phyloP scores from a whole-genome alignment of 2,888 invertebrate species.

The Hesperia comma region DNA sequence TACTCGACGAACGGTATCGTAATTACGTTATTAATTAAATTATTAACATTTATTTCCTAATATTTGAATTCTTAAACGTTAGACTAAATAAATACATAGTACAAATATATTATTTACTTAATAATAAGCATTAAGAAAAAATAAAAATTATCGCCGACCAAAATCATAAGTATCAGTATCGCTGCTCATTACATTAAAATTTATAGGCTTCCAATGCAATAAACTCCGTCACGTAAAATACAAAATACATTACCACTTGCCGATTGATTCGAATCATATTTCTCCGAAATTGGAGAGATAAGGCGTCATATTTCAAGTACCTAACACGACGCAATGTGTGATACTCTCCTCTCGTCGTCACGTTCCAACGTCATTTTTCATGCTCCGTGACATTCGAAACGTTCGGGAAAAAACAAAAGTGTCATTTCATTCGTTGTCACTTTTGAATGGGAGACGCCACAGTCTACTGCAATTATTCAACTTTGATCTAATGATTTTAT shows the following conservation, averaged over 20 bases:
- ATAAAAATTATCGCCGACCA: background rate
- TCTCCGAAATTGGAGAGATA: conserved; percentile 33
- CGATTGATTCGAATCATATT: conserved; percentile 37
- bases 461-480: conserved; percentile 1
- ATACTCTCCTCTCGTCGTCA: conserved; percentile 47
- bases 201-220: background rate
- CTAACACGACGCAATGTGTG: conserved; percentile 35
- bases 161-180: background rate
- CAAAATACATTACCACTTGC: conserved; percentile 21
- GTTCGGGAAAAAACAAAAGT: conserved; percentile 50
- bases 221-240: conserved; percentile 14
- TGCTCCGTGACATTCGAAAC: conserved; percentile 50
- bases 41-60: too few relatives aligned
- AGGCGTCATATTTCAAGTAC: conserved; percentile 38
- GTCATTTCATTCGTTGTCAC: conserved; percentile 32
- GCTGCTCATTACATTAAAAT: background rate
- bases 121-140: background rate
- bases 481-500: background rate
- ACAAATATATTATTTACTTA: too few relatives aligned
- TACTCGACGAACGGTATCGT: too few relatives aligned
- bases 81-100: too few relatives aligned
- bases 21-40: too few relatives aligned
- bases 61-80: too few relatives aligned
- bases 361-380: conserved; percentile 55
- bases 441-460: conserved; percentile 22